A percentile compares a stretch with the other conserved stretches of the same genome.
Conservation (phyloP, 2,797 vertebrate genomes). For the Lagodon rhomboides region DNA sequence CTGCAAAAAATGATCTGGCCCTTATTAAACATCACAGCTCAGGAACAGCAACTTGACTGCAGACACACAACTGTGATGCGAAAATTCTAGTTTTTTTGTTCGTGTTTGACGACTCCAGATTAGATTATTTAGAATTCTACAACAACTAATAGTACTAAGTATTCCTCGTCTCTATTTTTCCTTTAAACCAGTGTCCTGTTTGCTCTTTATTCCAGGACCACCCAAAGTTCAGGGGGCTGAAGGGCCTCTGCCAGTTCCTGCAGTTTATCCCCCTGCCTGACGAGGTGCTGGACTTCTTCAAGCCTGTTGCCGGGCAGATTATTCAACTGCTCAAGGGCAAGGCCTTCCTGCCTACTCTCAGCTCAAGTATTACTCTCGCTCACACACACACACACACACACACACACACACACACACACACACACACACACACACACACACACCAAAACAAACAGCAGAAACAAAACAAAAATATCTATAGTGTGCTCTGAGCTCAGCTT, state of each 20-base stretch:
- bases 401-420: too few relatives aligned
- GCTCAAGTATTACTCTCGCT: slow-evolving; percentile 72
- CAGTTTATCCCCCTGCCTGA: slow-evolving; percentile 86
- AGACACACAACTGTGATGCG: too few relatives aligned
- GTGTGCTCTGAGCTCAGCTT: neutral
- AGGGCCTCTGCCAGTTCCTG: slow-evolving; percentile 84
- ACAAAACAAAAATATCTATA: neutral
- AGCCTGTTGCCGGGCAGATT: slow-evolving; percentile 87
- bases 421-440: too few relatives aligned
- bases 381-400: too few relatives aligned
- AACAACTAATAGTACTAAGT: neutral
- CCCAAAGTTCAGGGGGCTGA: slow-evolving; percentile 83
- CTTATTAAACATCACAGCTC: too few relatives aligned
- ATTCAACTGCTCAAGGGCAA: slow-evolving; percentile 87
- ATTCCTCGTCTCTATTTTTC: neutral
- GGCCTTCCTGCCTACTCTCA: slow-evolving; percentile 82
- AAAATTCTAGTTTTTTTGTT: too few relatives aligned
- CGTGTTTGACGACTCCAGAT: too few relatives aligned
- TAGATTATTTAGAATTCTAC: too few relatives aligned
- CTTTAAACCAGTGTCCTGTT: neutral
- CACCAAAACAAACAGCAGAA: neutral
- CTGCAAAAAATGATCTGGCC: too few relatives aligned
- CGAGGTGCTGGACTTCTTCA: slow-evolving; percentile 89
- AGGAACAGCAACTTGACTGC: too few relatives aligned
- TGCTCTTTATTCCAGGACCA: slow-evolving; percentile 75